Base-by-base conservation (phyloP, 2,888 invertebrate species). In the Sycophila texana region DNA sequence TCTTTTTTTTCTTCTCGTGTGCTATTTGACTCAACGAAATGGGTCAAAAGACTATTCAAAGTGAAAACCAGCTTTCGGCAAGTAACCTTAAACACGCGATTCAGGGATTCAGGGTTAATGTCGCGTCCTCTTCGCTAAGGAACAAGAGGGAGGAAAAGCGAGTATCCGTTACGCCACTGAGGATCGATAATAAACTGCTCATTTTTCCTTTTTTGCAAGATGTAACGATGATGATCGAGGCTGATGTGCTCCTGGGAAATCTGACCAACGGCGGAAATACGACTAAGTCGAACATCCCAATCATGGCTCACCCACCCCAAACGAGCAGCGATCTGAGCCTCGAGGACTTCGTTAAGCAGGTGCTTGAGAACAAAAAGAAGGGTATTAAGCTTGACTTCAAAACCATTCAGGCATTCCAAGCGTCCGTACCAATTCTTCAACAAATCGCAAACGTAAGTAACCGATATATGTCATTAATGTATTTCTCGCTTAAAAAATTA, bases 341-440 rank as follows among this genome's bases (percentile, higher is more conserved):
- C 22, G 92, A 94, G 0, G 92, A 93, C 18, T 98, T 97, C 91
- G 90, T 98, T 12, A 88, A 91, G 2, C 91, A 92, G 0, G 94
- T 95, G 55, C 89, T 93, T 16, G n/a, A 91, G 14, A 91, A 91
- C 60, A 88, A 88, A n/a, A 87, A 85, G 84, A 97, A 96, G 88
- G 97, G 97, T 0, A 93, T 97, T 0, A 98, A 98, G 88, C 91
- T 98, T 63, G 97, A 98, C 90, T 97, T 98, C 88, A 98, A 98
- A 90, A 93, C 93, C 1, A 94, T 94, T 61, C 95, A 95, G 65
- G 96, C 95, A 0, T 95, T 95, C 86, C 92, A 93, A 76, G 91
- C 91, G 57, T 93, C 95, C 4, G 90, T 93, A 51, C 87, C 88
- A 0, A 89, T 93, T 71, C 85, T 94, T 39, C 86, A 88, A 7